Conservation (phyloP, 2,113 vertebrate genomes). For the Malurus elegans region DNA sequence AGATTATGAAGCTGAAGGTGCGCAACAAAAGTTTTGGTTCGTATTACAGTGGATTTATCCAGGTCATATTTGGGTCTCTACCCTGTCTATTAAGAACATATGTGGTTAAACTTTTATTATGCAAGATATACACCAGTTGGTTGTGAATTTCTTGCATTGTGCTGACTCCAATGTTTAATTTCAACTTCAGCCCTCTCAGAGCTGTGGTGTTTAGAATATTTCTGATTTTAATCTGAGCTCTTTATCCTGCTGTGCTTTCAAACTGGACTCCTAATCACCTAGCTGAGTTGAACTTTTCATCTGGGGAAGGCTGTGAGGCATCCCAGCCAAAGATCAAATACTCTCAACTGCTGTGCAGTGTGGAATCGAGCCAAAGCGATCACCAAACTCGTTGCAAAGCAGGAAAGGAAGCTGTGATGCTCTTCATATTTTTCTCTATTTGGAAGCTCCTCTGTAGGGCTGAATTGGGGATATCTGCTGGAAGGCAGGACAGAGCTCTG, state of each 20-base stretch:
- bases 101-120: constrained; percentile 67
- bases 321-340: constrained; percentile 50
- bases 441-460: not conserved
- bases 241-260: constrained; percentile 61
- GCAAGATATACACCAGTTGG: constrained; percentile 41
- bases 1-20: not conserved
- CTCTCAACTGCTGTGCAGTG: constrained; percentile 31
- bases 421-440: not conserved
- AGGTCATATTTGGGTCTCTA: constrained; percentile 57
- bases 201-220: constrained; percentile 42
- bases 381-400: not conserved
- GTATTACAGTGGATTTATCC: constrained; percentile 27
- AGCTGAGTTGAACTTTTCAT: constrained; percentile 40
- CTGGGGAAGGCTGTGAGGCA: constrained; percentile 11
- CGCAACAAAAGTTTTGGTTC: not conserved
- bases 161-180: constrained; percentile 61
- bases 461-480: not conserved
- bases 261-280: constrained; percentile 36
- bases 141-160: constrained; percentile 58
- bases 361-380: not conserved
- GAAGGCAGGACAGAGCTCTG: not conserved
- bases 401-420: not conserved
- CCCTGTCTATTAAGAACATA: constrained; percentile 58
- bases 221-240: constrained; percentile 62
- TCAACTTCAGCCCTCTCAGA: constrained; percentile 21